These are phyloP conservation scores for Drosophila micromelanica DNA, from an alignment of 1,140 invertebrate species.

Conservation along the genomic window DNA sequence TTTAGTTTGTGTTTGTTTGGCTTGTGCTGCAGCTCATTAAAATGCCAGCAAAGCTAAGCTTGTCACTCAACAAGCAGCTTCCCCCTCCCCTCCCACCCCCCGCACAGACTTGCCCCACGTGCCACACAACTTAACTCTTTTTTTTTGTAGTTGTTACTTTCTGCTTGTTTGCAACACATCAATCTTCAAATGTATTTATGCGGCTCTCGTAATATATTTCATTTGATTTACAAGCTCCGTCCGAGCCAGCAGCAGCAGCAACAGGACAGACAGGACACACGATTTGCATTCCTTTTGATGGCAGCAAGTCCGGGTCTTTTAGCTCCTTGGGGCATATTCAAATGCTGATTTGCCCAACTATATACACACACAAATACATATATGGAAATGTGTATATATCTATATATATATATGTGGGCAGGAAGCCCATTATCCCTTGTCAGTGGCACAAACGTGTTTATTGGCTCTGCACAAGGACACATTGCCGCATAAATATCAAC, in stretches of 20 bases:
- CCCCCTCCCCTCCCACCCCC: not conserved
- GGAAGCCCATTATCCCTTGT: conserved; percentile 75
- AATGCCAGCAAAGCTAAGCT: conserved; percentile 54
- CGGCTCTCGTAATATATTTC: conserved; percentile 68
- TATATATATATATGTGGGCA: conserved; percentile 12
- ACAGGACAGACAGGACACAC: conserved; percentile 47
- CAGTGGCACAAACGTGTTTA: conserved; percentile 78
- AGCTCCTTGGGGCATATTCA: conserved; percentile 73
- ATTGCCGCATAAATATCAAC: conserved; percentile 81
- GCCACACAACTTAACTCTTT: conserved; percentile 3
- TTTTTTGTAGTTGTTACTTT: not conserved
- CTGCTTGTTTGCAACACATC: conserved; percentile 35
- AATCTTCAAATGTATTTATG: conserved; percentile 74
- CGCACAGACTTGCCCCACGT: not conserved
- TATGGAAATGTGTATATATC: conserved; percentile 2
- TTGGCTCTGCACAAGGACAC: conserved; percentile 69
- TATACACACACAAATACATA: not conserved
- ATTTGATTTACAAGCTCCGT: conserved; percentile 74
- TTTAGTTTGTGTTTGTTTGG: conserved; percentile 61
- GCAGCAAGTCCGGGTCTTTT: conserved; percentile 1
- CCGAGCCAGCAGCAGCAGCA: conserved; percentile 13
- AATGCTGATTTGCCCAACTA: conserved; percentile 61
- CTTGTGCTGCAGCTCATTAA: conserved; percentile 72
- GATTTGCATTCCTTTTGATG: conserved; percentile 79
- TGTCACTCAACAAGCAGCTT: not conserved